Evolutionary conservation across 2,113 vertebrate genomes (phyloP).

Genomic region (Hiodon alosoides): DNA sequence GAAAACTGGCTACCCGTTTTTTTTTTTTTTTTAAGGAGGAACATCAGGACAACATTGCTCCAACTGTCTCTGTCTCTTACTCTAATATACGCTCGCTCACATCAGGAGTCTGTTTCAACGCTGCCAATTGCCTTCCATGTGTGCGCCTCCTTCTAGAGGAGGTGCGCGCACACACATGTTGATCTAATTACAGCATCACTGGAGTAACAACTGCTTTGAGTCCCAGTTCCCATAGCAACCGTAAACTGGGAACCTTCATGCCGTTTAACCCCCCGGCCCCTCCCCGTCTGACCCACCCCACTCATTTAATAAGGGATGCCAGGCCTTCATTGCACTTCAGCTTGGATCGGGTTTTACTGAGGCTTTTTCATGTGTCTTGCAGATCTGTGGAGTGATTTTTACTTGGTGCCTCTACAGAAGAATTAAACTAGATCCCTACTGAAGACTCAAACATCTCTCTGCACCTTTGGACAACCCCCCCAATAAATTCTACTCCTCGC

Average conservation of each 20-base stretch:
- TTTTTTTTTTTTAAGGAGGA: too few relatives aligned
- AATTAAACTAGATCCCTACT: slow-evolving; percentile 22
- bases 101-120: too few relatives aligned
- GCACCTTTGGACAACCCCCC: slow-evolving; percentile 12
- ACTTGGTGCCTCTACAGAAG: slow-evolving; percentile 22
- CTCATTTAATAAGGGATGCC: slow-evolving; percentile 41
- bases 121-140: too few relatives aligned
- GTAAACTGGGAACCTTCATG: slow-evolving; percentile 42
- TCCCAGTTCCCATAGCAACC: slow-evolving; percentile 50
- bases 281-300: slow-evolving; percentile 34
- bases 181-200: slow-evolving; percentile 40
- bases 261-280: slow-evolving; percentile 35
- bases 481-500: not conserved
- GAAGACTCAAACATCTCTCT: slow-evolving; percentile 10
- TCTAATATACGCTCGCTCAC: too few relatives aligned
- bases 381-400: slow-evolving; percentile 35
- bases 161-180: slow-evolving; percentile 8
- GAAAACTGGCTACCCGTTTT: too few relatives aligned
- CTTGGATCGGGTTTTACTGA: slow-evolving; percentile 44
- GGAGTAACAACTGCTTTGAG: slow-evolving; percentile 32
- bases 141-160: too few relatives aligned
- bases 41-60: too few relatives aligned
- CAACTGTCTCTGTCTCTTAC: too few relatives aligned
- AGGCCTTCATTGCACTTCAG: slow-evolving; percentile 31
- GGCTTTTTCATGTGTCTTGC: slow-evolving; percentile 32